Percentiles rank a stretch among this genome's conserved stretches.
Evolutionary conservation across 53 echinoderm and acorn worm genomes (phyloP).

Genomic region (Zoroaster sp.): DNA sequence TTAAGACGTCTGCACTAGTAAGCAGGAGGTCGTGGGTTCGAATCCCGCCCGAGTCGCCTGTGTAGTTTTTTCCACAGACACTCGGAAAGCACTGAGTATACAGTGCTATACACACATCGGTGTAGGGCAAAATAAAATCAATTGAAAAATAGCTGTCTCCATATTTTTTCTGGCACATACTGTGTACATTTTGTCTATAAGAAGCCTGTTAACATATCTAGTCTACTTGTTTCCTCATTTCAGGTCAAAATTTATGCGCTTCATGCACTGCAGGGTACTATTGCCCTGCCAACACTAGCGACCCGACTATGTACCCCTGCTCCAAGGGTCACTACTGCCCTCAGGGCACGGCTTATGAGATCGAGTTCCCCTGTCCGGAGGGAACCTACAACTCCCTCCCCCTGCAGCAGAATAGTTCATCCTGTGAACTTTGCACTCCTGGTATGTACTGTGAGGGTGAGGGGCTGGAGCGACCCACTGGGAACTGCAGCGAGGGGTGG

Average conservation of each 20-base stretch:
- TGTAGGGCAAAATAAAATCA: too few relatives aligned
- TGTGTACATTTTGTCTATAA: neutral
- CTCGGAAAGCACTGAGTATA: too few relatives aligned
- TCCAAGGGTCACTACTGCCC: slow-evolving; percentile 91
- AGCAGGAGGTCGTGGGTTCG: too few relatives aligned
- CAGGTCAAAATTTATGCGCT: slow-evolving; percentile 65
- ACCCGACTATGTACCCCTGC: slow-evolving; percentile 84
- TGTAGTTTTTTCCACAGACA: too few relatives aligned
- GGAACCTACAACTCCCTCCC: slow-evolving; percentile 88
- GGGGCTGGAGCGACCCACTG: slow-evolving; percentile 82
- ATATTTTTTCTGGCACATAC: neutral
- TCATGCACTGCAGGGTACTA: slow-evolving; percentile 78
- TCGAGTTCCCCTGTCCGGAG: slow-evolving; percentile 85
- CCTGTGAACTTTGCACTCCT: slow-evolving; percentile 96
- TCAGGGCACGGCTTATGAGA: slow-evolving; percentile 66
- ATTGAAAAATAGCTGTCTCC: too few relatives aligned
- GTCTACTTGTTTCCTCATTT: too few relatives aligned
- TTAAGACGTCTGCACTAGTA: too few relatives aligned
- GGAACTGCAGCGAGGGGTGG: slow-evolving; percentile 96
- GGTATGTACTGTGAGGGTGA: slow-evolving; percentile 96
- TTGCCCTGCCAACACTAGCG: slow-evolving; percentile 95
- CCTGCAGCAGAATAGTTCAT: slow-evolving; percentile 82
- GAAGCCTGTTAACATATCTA: neutral
- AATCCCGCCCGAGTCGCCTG: too few relatives aligned
- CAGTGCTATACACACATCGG: too few relatives aligned